Evolutionary conservation across 64 coral and sea anemone genomes (phyloP).

Genomic region (Dendrophyllia cribrosa): DNA sequence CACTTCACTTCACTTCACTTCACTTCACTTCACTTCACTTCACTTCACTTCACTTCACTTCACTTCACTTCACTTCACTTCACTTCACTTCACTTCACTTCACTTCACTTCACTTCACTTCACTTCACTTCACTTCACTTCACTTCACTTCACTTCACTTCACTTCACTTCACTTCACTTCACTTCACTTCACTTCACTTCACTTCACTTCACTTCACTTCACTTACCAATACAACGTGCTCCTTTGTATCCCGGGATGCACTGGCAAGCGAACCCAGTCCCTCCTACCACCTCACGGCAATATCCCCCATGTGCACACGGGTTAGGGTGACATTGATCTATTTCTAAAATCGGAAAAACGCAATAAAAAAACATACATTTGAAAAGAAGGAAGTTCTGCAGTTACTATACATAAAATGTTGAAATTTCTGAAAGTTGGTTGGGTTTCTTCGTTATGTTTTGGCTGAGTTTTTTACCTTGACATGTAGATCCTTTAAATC

Average conservation of each 20-base stretch:
- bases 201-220: background rate
- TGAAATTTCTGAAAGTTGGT: too few species aligned
- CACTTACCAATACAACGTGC: constrained; percentile 63
- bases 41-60: too few species aligned
- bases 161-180: too few species aligned
- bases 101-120: too few species aligned
- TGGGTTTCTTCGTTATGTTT: too few species aligned
- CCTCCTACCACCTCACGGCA: constrained; percentile 92
- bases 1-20: too few species aligned
- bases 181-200: background rate
- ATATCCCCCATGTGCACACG: constrained; percentile 68
- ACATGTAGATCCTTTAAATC: constrained; percentile 90
- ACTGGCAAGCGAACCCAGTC: constrained; percentile 79
- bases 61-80: too few species aligned
- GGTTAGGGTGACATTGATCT: constrained; percentile 87
- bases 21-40: too few species aligned
- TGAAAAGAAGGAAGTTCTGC: background rate
- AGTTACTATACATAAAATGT: too few species aligned
- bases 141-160: too few species aligned
- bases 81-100: too few species aligned
- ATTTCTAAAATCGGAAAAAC: constrained; percentile 45
- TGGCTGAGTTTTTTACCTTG: constrained; percentile 51
- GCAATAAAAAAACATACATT: background rate
- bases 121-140: too few species aligned
- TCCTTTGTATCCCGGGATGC: constrained; percentile 82